phyloP scores from a whole-genome alignment of 2,113 vertebrate species.

The Pterocles orientalis region DNA sequence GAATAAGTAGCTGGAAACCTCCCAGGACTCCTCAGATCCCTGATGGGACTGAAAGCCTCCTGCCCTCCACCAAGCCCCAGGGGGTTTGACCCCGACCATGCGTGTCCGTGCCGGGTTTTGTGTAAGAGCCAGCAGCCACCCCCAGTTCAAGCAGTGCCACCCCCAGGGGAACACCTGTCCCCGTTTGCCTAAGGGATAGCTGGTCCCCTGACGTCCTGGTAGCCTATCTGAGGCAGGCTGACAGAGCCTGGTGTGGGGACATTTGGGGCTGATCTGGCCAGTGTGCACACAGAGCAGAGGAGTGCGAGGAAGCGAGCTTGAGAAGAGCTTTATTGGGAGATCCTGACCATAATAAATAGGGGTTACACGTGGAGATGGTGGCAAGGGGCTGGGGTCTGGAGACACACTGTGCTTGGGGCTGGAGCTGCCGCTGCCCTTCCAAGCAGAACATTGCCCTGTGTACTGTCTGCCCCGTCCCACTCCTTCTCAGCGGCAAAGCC shows the following conservation, averaged over 20 bases:
- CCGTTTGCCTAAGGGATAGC: background rate
- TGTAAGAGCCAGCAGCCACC: background rate
- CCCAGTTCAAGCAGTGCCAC: background rate
- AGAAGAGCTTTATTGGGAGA: conserved; percentile 51
- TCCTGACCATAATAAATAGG: conserved; percentile 48
- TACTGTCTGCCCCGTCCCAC: background rate
- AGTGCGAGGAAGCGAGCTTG: background rate
- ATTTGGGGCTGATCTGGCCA: rapidly evolving
- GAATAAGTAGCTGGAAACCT: conserved; percentile 1
- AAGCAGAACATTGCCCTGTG: rapidly evolving
- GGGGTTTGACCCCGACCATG: rapidly evolving
- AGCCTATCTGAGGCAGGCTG: background rate
- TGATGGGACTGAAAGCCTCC: rapidly evolving
- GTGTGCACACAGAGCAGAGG: background rate
- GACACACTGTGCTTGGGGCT: background rate
- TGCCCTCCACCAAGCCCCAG: rapidly evolving
- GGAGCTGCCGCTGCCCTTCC: rapidly evolving
- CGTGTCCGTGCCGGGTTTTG: background rate
- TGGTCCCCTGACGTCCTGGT: background rate
- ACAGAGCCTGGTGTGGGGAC: rapidly evolving
- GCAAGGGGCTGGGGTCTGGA: background rate
- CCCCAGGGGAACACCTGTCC: background rate
- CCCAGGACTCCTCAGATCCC: background rate
- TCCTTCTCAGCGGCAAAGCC: background rate
- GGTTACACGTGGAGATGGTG: background rate